phyloP scores from a whole-genome alignment of 1,140 invertebrate species.

The Temnothorax nylanderi region DNA sequence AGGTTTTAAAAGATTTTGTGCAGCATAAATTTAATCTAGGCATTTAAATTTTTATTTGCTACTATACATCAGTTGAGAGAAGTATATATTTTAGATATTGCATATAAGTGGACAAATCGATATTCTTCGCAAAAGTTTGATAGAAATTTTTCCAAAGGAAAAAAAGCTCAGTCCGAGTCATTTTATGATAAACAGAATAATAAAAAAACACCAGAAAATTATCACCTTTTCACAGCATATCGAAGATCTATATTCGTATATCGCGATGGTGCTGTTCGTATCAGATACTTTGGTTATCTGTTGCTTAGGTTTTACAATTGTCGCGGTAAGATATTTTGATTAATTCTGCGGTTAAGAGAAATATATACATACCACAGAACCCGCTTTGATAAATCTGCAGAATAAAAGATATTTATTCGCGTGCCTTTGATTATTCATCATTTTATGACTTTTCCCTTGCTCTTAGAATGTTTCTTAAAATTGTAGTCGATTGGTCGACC shows the following conservation, averaged over 20 bases:
- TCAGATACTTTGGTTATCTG: constrained; percentile 30
- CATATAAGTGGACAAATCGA: constrained; percentile 29
- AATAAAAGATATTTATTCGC: neutral
- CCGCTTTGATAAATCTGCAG: neutral
- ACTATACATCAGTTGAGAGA: neutral
- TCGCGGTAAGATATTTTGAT: neutral
- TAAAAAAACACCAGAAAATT: constrained; percentile 24
- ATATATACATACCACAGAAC: neutral
- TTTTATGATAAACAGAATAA: neutral
- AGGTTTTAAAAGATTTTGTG: neutral
- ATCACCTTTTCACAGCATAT: constrained; percentile 19
- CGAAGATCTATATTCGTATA: constrained; percentile 22
- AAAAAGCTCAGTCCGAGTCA: too few species aligned
- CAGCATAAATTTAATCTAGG: neutral
- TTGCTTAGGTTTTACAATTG: constrained; percentile 24
- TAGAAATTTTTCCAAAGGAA: neutral
- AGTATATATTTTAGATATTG: constrained; percentile 18
- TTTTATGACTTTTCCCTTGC: neutral
- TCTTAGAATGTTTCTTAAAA: neutral
- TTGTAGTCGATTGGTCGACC: constrained; percentile 38
- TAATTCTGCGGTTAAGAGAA: neutral
- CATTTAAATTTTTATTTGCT: neutral
- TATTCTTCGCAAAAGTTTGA: constrained; percentile 8
- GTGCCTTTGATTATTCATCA: neutral
- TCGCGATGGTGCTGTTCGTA: constrained; percentile 12